Percentiles rank a stretch among this genome's conserved stretches.
phyloP scores from a whole-genome alignment of 2,888 invertebrate species.

The Aricia artaxerxes region DNA sequence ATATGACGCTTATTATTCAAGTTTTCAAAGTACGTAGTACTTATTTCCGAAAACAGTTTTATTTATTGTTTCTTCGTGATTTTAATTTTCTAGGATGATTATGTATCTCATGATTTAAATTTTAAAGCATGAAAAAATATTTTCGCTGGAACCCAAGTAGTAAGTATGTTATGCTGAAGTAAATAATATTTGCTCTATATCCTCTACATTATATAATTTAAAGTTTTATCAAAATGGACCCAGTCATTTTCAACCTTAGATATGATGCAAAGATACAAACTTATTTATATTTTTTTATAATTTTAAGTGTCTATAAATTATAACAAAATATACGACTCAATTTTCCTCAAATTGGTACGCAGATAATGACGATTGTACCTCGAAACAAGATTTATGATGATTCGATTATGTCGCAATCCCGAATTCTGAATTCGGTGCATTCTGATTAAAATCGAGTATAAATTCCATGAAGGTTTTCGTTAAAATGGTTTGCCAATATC shows the following conservation, averaged over 20 bases:
- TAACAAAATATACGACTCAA: not conserved
- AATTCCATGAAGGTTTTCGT: conserved; percentile 46
- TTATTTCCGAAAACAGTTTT: too few relatives aligned
- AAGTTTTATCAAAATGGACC: too few relatives aligned
- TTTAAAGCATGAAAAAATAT: not conserved
- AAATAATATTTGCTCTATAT: not conserved
- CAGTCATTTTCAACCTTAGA: too few relatives aligned
- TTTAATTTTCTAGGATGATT: too few relatives aligned
- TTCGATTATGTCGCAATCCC: conserved; percentile 13
- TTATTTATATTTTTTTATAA: not conserved
- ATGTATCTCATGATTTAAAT: too few relatives aligned
- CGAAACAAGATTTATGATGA: conserved; percentile 7
- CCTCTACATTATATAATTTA: too few relatives aligned
- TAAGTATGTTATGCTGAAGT: not conserved
- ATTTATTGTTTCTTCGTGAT: too few relatives aligned
- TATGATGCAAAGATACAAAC: too few relatives aligned
- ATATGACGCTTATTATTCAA: not conserved
- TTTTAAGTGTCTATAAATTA: not conserved
- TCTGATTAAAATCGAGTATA: conserved; percentile 7
- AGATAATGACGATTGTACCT: not conserved
- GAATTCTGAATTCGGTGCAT: conserved; percentile 3
- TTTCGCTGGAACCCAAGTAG: not conserved
- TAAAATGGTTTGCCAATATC: conserved; percentile 51
- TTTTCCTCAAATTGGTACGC: not conserved
- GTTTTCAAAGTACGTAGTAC: not conserved